phyloP scores from a whole-genome alignment of 2,797 vertebrate species.

The Balearica regulorum region DNA sequence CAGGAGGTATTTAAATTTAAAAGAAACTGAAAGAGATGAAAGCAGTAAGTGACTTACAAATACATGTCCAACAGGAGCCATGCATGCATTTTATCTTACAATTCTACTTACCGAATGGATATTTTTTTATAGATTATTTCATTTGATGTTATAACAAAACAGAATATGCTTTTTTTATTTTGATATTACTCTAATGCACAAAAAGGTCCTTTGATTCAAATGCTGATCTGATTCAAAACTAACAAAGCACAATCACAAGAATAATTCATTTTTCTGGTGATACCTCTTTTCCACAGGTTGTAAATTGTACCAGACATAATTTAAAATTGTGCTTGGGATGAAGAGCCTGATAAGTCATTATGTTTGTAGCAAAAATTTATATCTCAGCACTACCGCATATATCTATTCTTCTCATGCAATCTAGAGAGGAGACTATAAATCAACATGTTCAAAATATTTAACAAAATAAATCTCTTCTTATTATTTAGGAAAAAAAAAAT shows the following conservation, averaged over 20 bases:
- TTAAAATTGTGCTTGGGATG: neutral
- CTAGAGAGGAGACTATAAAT: neutral
- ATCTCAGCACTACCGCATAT: neutral
- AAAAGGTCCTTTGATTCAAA: constrained; percentile 1
- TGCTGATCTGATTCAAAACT: constrained; percentile 1
- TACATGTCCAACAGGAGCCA: neutral
- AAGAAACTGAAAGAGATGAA: neutral
- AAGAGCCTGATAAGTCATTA: neutral
- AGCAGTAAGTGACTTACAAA: neutral
- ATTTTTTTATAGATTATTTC: neutral
- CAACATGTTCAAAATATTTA: neutral
- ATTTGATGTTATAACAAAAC: neutral
- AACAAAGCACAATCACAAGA: neutral
- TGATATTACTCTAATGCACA: neutral
- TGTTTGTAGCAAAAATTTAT: constrained; percentile 5
- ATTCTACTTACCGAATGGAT: neutral
- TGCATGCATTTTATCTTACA: neutral
- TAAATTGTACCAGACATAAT: neutral
- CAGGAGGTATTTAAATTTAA: neutral
- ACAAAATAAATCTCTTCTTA: neutral
- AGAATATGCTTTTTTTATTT: neutral
- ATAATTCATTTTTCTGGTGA: neutral
- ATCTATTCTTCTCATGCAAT: neutral
- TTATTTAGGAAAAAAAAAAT: neutral
- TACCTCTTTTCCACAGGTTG: neutral